phyloP scores from a whole-genome alignment of 2,113 vertebrate genomes.

The Eurypyga helias region DNA sequence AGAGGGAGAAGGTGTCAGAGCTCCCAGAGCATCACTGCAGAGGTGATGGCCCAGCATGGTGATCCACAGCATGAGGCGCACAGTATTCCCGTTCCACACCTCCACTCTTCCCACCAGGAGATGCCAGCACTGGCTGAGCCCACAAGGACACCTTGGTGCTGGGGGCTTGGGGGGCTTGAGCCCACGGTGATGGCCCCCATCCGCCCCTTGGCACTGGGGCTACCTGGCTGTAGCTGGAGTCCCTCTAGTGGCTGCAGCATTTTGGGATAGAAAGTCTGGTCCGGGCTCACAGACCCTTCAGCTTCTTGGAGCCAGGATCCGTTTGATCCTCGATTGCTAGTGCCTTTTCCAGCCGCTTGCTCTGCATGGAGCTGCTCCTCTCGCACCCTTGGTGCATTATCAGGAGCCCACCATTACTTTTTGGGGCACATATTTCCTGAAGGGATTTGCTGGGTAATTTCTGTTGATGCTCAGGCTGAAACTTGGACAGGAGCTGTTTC shows the following conservation, averaged over 20 bases:
- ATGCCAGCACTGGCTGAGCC: not conserved
- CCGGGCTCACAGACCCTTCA: rapidly evolving
- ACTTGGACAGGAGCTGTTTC: not conserved
- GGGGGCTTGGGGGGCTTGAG: not conserved
- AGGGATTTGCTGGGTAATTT: not conserved
- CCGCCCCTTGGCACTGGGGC: not conserved
- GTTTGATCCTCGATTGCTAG: rapidly evolving
- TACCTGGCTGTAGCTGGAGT: rapidly evolving
- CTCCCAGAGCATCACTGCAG: not conserved
- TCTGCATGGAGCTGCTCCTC: not conserved
- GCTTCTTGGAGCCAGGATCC: not conserved
- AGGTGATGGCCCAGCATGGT: not conserved
- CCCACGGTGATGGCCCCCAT: not conserved
- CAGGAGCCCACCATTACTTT: not conserved
- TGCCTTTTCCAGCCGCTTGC: not conserved
- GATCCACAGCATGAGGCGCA: rapidly evolving
- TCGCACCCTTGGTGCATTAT: not conserved
- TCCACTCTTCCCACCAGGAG: not conserved
- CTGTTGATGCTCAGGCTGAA: not conserved
- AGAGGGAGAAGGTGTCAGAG: not conserved
- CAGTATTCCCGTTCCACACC: not conserved
- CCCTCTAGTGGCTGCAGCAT: not conserved
- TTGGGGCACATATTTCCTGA: not conserved
- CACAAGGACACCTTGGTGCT: not conserved
- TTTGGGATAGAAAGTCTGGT: not conserved